Base-by-base conservation (phyloP, 2,113 vertebrate species). In the Sinocyclocheilus anshuiensis region DNA sequence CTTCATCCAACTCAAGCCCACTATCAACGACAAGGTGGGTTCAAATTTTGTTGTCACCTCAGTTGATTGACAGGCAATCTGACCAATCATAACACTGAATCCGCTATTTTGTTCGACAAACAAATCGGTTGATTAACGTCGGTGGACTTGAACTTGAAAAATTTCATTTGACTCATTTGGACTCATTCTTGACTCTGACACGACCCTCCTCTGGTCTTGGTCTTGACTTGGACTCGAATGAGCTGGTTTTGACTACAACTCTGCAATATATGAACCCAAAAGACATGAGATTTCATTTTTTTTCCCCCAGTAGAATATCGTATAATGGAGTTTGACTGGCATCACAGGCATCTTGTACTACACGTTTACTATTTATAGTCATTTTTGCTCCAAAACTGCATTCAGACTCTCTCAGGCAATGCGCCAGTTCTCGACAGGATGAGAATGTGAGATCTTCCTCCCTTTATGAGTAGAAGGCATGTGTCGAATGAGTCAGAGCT, bases 21-120 rank as follows among this genome's bases (percentile, higher is more conserved):
- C 94, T 24, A 87, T 94, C 85, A 96, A 95, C 0, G 96, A 98
- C 86, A 96, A 97, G 95, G 98, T 99, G 88, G 91, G 93, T 61
- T 61, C 20, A 10, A 61, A 22, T 61, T 61, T n/a, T 61, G 22
- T n/a, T 10, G 24, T 26, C 63, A 29, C 63, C 26, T 29, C 63
- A 29, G 61, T 16, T 53, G 50, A 53, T 53, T 53, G 53, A 55
- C 53, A 55, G 53, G 53, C 53, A 6, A 18, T 55, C 53, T 55
- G 53, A 55, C 53, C 16, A 55, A 20, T 55, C 18, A 55, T 20
- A 20, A 55, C 53, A 0, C 53, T 55, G 53, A 55, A 55, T 18
- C 16, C 5, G 5, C 15, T 55, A 55, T 55, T 20, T 20, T 55
- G 15, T 55, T 6, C 16, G 2, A 18, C 6, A 55, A 55, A 20